Evolutionary conservation across 2,797 vertebrate species (phyloP), one percentile per base, ranked within the genome.

Genomic region (Chrysolophus pictus): DNA sequence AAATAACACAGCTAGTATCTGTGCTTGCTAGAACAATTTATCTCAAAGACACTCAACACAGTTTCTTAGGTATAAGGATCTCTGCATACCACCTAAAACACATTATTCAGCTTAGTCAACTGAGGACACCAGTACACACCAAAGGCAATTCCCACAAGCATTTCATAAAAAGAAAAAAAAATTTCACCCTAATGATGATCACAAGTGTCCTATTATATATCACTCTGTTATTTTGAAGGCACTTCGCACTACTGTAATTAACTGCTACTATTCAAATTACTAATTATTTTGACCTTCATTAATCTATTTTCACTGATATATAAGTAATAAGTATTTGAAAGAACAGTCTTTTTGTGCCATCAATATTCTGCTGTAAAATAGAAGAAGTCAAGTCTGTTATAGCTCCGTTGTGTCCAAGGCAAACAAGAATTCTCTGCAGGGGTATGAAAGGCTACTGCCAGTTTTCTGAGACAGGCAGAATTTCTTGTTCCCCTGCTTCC

Each of bases 1-100:
- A 98, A 96, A 89, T 46, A 95, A 94, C 97, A 97, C 97, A 95
- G 74, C 93, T 98, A 97, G 97, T 97, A 97, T 97, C 80, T 90
- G 28, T 79, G 92, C 82, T 97, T 98, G 97, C 97, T 95, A 96
- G 97, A 98, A 98, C 91, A 93, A 90, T 87, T 95, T 97, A 96
- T 97, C 97, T 97, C 87, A 94, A 97, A 96, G 95, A 90, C 91
- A 97, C 89, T 97, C 95, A 90, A 78, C 95, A 91, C 67, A 77
- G 91, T 84, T 95, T 93, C 96, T 95, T 89, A 95, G 85, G 93
- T 94, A 95, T 86, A 97, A 95, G 51, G 95, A 91, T 92, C 75
- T 90, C 63, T 2, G 71, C 77, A 91, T 68, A 59, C 81, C 73
- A 94, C 28, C 74, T 84, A 86, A 87, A 72, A 37, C 64, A 78